Evolutionary conservation across 2,113 vertebrate genomes (phyloP).

Genomic region (Trichechus manatus): DNA sequence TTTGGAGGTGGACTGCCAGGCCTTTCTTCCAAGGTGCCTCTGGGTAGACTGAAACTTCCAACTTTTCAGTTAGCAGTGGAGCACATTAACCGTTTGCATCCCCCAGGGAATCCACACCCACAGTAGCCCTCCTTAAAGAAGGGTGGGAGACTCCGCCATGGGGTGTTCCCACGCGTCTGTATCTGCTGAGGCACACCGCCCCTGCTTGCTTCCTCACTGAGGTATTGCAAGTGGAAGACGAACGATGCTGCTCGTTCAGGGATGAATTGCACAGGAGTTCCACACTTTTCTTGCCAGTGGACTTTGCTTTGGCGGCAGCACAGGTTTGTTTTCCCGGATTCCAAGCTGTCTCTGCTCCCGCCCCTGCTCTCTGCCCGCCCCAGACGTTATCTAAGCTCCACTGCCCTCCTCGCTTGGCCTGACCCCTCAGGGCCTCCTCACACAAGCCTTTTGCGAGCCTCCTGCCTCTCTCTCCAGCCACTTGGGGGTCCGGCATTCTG

Average conservation of each 20-base stretch:
- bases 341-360: background rate
- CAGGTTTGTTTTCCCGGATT: background rate
- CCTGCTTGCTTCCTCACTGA: background rate
- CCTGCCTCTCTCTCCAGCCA: background rate
- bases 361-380: background rate
- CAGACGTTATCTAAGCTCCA: background rate
- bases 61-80: background rate
- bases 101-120: background rate
- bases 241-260: background rate
- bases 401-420: no score
- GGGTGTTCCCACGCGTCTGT: accelerated
- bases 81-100: background rate
- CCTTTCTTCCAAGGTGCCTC: background rate
- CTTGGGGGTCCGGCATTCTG: accelerated
- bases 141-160: accelerated
- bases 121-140: background rate
- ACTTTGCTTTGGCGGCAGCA: background rate
- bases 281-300: accelerated
- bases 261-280: background rate
- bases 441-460: accelerated
- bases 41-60: no score
- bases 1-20: no score
- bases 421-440: background rate
- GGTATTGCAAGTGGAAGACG: accelerated
- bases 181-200: background rate